phyloP scores from a whole-genome alignment of 2,113 vertebrate species.

The Plectropomus leopardus region DNA sequence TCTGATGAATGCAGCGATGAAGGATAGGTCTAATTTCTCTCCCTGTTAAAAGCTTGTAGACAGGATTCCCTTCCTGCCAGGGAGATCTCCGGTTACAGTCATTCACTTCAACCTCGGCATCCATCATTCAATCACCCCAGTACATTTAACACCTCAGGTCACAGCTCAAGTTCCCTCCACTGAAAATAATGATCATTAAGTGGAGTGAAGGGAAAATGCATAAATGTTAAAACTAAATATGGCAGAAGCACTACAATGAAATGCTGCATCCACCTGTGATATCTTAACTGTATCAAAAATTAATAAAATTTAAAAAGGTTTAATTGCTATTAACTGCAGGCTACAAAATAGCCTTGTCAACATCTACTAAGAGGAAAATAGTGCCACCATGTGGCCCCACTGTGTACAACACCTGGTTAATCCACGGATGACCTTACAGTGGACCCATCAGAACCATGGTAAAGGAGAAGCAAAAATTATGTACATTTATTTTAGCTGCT shows the following conservation, averaged over 20 bases:
- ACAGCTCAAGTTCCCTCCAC: slow-evolving; percentile 68
- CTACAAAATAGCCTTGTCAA: slow-evolving; percentile 38
- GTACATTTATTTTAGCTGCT: slow-evolving; percentile 41
- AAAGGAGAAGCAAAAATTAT: slow-evolving; percentile 40
- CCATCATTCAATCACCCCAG: slow-evolving; percentile 72
- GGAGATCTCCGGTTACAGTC: slow-evolving; percentile 72
- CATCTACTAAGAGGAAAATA: slow-evolving; percentile 58
- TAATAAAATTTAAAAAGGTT: slow-evolving; percentile 30
- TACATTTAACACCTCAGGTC: slow-evolving; percentile 71
- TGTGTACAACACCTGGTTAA: slow-evolving; percentile 43
- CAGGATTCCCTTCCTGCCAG: slow-evolving; percentile 66
- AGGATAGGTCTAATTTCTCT: slow-evolving; percentile 72
- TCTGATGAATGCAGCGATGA: slow-evolving; percentile 67
- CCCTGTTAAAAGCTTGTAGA: slow-evolving; percentile 71
- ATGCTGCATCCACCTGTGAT: slow-evolving; percentile 44
- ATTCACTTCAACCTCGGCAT: slow-evolving; percentile 69
- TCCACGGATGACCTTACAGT: slow-evolving; percentile 30
- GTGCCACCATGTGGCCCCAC: slow-evolving; percentile 70
- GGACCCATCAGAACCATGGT: slow-evolving; percentile 28
- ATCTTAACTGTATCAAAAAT: slow-evolving; percentile 50
- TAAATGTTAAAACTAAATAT: slow-evolving; percentile 59
- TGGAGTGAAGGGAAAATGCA: slow-evolving; percentile 37
- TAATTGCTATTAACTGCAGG: slow-evolving; percentile 46
- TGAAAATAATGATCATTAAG: slow-evolving; percentile 58
- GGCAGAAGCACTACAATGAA: slow-evolving; percentile 52